Base-by-base conservation (phyloP, 2,113 vertebrate species). In the Myocastor coypus region DNA sequence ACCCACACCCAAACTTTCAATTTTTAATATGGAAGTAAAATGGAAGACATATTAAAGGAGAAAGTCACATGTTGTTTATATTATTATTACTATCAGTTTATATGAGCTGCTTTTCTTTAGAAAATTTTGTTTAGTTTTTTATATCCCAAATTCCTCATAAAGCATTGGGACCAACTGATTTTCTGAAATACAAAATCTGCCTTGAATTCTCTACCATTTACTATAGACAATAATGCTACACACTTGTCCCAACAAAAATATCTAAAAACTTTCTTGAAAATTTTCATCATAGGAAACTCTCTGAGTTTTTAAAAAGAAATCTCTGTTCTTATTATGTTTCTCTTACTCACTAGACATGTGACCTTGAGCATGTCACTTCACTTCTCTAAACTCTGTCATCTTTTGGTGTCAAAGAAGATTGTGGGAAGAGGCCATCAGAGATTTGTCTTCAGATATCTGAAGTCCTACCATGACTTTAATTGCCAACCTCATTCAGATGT, bases 101-200 rank as follows among this genome's bases (percentile, higher is more conserved):
- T 64, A 85, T 34, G 68, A 87, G 20, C 46, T 94, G n/a, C 63
- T 78, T 83, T 73, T 87, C 61, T 52, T 89, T 83, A 83, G 91
- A 78, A 80, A 7, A 57, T 8, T 86, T 69, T 63, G 6, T 68
- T 89, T 87, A 80, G 5, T 83, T 83, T 77, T 89, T 59, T 5
- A 42, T 32, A 59, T 40, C 14, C 19, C 34, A 2, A 22, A 19
- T 81, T 82, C 63, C 42, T 92, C n/a, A 52, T 37, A 61, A 87
- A 87, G 16, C 6, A 50, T 81, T 66, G 81, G 22, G 52, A 24
- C 52, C 64, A 57, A 0, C 7, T 83, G 26, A 19, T 96, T 20
- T 0, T 82, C 64, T 81, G 14, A 22, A 68, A 64, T 84, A 69
- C 46, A 42, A n/a, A 81, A 82, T 87, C 37, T 68, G 22, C 34